A percentile compares a stretch with the other conserved stretches of the same genome.
phyloP scores from a whole-genome alignment of 1,140 invertebrate genomes.

The Goniozus legneri region DNA sequence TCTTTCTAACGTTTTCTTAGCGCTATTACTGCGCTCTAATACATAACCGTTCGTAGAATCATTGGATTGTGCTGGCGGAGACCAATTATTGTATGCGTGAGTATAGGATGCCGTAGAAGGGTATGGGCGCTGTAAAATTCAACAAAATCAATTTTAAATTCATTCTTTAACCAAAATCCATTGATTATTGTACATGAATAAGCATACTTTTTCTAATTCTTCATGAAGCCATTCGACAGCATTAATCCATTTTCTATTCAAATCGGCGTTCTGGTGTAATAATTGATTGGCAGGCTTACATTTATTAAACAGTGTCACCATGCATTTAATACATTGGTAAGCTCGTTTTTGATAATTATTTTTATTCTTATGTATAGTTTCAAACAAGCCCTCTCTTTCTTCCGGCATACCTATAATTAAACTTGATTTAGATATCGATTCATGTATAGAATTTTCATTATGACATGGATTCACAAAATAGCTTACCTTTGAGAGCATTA shows the following conservation, averaged over 20 bases:
- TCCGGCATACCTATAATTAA: constrained; percentile 70
- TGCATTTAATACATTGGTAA: constrained; percentile 95
- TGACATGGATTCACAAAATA: constrained; percentile 8
- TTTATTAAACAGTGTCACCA: constrained; percentile 86
- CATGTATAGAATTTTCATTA: not conserved
- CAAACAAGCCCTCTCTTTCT: constrained; percentile 88
- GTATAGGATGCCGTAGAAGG: constrained; percentile 59
- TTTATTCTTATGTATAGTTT: constrained; percentile 88
- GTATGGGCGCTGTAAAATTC: constrained; percentile 54
- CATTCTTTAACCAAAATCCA: constrained; percentile 4
- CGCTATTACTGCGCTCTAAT: constrained; percentile 89
- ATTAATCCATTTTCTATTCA: constrained; percentile 81
- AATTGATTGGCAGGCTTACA: constrained; percentile 73
- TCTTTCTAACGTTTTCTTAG: constrained; percentile 82
- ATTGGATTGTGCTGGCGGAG: constrained; percentile 89
- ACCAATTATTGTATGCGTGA: constrained; percentile 90
- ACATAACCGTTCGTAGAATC: constrained; percentile 94
- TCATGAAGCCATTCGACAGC: constrained; percentile 94
- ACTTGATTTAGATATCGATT: not conserved
- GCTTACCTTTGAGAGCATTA: constrained; percentile 80
- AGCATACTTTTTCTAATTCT: constrained; percentile 76
- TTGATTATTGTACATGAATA: too few species aligned
- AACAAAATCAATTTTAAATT: not conserved
- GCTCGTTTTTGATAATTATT: constrained; percentile 94
- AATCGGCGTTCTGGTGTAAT: constrained; percentile 70